Base-by-base conservation (phyloP, 2,888 invertebrate genomes). In the Hoplodrina ambigua region DNA sequence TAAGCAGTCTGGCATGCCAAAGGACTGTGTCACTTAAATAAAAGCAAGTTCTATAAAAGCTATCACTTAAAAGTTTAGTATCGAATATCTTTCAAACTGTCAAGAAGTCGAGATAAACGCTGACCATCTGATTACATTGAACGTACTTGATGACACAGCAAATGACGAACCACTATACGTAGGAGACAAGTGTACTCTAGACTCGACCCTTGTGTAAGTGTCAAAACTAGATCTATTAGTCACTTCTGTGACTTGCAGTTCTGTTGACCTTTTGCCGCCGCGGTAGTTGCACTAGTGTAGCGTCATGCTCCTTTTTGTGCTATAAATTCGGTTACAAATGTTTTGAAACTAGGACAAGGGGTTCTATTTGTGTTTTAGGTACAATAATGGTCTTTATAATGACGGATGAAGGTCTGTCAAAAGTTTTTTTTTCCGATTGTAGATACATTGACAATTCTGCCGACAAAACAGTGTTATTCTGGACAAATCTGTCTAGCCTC, bases 211-310 rank as follows among this genome's bases (percentile, higher is more conserved):
- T 69, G 66, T 65, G 64, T 63, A 68, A 75, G 77, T 83, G 87
- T 85, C 86, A 75, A 84, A 87, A 87, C 82, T 84, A 69, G 62
- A 80, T 78, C 84, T 81, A 86, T 88, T 83, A 85, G 71, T 75
- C 83, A 85, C 77, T 72, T 74, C 49, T 63, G 57, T 83, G 84
- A 81, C 79, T 84, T 78, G 82, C 80, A 70, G 66, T 86, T 82
- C 63, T 80, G 73, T 68, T 85, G 77, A 83, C 75, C 78, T 78
- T 81, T 83, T 70, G 75, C 74, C 69, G 69, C 72, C 55, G 68
- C 13, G 13, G 58, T 71, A 72, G 64, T 63, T 72, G 67, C 70
- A 80, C 41, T 62, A 69, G 58, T 69, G 76, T 69, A 13, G 11
- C 17, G 72, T 82, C 82, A 78, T 72, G 61, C 56, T 60, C 59